Percentiles rank a stretch among this genome's conserved stretches.
phyloP scores from a whole-genome alignment of 2,797 vertebrate genomes.

The Lates japonicus region DNA sequence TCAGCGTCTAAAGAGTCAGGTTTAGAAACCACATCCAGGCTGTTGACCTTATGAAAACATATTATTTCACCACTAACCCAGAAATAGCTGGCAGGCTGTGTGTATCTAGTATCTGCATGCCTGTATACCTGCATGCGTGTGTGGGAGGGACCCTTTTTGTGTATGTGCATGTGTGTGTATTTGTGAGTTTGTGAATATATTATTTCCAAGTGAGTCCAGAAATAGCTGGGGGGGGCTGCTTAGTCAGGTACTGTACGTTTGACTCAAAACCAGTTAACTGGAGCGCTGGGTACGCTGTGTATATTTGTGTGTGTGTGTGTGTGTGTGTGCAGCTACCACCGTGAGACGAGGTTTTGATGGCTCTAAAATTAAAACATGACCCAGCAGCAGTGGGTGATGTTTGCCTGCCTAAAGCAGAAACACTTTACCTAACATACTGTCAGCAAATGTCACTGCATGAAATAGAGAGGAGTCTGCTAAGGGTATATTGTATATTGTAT shows the following conservation, averaged over 20 bases:
- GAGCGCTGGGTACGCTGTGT: conserved; percentile 23
- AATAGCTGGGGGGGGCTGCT: conserved; percentile 55
- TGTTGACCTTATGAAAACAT: conserved; percentile 78
- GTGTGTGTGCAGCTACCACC: not conserved
- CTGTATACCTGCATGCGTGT: conserved; percentile 53
- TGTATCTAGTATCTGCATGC: conserved; percentile 60
- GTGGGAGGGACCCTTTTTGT: not conserved
- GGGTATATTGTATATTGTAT: conserved; percentile 1
- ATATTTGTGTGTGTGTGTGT: not conserved
- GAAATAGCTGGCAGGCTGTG: conserved; percentile 68
- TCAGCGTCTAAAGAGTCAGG: conserved; percentile 31
- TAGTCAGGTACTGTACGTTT: conserved; percentile 55
- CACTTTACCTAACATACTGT: conserved; percentile 60
- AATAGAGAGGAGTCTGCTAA: conserved; percentile 39
- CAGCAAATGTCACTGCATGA: conserved; percentile 64
- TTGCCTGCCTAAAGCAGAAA: conserved; percentile 67
- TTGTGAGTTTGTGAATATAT: conserved; percentile 28
- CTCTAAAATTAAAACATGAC: conserved; percentile 80
- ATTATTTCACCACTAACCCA: conserved; percentile 61
- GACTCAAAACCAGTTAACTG: conserved; percentile 56
- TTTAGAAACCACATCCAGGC: conserved; percentile 66
- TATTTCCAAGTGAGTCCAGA: conserved; percentile 50
- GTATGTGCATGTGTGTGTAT: not conserved
- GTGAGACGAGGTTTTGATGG: conserved; percentile 62
- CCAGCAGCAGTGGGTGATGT: conserved; percentile 65